Percentiles rank a stretch among this genome's conserved stretches.
Conservation (phyloP, 1,140 invertebrate species). For the Leptinotarsa texana region DNA sequence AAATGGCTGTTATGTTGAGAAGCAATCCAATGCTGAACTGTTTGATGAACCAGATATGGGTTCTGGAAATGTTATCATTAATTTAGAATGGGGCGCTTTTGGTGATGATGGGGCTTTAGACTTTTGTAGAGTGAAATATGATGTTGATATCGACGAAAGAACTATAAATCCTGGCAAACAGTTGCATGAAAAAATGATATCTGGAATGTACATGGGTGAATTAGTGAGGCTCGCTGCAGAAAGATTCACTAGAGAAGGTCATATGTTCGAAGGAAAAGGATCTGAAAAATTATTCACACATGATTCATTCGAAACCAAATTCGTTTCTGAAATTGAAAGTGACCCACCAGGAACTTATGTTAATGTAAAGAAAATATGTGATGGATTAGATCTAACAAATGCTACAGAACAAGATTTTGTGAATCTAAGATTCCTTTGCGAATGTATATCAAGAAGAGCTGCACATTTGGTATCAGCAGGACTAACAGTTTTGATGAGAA, state of each 20-base stretch:
- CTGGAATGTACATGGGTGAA: constrained; percentile 92
- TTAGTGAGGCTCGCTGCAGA: constrained; percentile 75
- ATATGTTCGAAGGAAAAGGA: constrained; percentile 74
- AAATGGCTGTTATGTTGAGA: constrained; percentile 97
- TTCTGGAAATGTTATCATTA: constrained; percentile 83
- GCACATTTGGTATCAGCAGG: constrained; percentile 91
- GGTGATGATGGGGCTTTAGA: constrained; percentile 88
- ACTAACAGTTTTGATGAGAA: constrained; percentile 76
- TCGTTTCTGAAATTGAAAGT: constrained; percentile 94
- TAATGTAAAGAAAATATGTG: constrained; percentile 76
- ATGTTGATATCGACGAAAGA: constrained; percentile 79
- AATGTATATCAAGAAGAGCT: constrained; percentile 86
- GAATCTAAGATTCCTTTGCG: constrained; percentile 76
- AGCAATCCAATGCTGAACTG: constrained; percentile 68
- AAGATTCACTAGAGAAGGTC: constrained; percentile 73
- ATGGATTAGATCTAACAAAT: constrained; percentile 65
- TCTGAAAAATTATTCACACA: constrained; percentile 64
- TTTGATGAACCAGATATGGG: constrained; percentile 57
- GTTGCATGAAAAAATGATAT: constrained; percentile 89
- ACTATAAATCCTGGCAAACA: constrained; percentile 79
- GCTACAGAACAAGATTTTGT: constrained; percentile 64
- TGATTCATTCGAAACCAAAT: constrained; percentile 87
- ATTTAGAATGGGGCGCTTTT: constrained; percentile 97
- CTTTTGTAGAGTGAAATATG: constrained; percentile 86
- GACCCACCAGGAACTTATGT: constrained; percentile 78